Conservation (phyloP, 2,888 invertebrate species). For the Ormia ochracea region DNA sequence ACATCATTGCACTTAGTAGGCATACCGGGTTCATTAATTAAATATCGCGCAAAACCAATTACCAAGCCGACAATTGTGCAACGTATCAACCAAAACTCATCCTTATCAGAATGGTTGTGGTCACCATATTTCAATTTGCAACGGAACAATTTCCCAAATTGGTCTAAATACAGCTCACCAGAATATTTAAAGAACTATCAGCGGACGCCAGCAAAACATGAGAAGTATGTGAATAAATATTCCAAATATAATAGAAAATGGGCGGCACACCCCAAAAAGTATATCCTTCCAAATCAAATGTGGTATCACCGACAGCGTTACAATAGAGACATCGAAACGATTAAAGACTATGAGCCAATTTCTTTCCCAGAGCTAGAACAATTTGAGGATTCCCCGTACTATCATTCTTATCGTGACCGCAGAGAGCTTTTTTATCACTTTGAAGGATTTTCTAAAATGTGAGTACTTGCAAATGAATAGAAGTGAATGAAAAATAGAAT, state of each 20-base stretch:
- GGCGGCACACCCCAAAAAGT: neutral
- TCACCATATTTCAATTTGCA: neutral
- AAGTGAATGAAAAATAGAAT: neutral
- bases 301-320: conserved; percentile 37
- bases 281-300: neutral
- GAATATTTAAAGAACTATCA: conserved; percentile 62
- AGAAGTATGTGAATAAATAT: conserved; percentile 56
- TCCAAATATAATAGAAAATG: conserved; percentile 22
- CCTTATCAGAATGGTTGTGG: conserved; percentile 52
- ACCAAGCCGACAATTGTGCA: conserved; percentile 62
- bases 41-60: conserved; percentile 70
- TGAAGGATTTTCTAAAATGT: conserved; percentile 70
- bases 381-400: conserved; percentile 66
- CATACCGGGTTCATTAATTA: conserved; percentile 70
- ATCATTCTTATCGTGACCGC: conserved; percentile 71
- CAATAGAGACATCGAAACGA: conserved; percentile 9
- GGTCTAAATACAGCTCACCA: conserved; percentile 66
- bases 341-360: conserved; percentile 17
- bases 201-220: conserved; percentile 65
- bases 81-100: conserved; percentile 66
- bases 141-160: conserved; percentile 64
- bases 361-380: conserved; percentile 68
- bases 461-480: conserved; percentile 24
- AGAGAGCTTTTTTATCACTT: conserved; percentile 72
- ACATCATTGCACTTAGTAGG: conserved; percentile 68